Base-by-base conservation (phyloP, 1,140 invertebrate species). In the Ptiloglossa arizonensis region DNA sequence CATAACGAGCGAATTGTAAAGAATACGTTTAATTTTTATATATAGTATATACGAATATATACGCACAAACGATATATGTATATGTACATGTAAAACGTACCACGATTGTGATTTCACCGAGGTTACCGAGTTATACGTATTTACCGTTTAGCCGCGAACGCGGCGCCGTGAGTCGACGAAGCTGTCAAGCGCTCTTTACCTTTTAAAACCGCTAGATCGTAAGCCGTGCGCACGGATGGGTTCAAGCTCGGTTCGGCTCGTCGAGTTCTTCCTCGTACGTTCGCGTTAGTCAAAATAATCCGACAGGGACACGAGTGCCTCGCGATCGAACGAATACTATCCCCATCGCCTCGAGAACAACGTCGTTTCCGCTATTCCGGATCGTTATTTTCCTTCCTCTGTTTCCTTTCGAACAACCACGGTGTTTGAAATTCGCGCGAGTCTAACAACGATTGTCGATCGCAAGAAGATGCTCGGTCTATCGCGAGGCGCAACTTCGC, bases 41-140 rank as follows among this genome's bases (percentile, higher is more conserved):
- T 60, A 38, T 60, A 44, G 50, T 22, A 24, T 48, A 60, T 48
- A 71, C 54, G 60, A 9, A 64, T 27, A 64, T 32, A 74, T 64
- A 38, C 50, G 73, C 64, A 75, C 41, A 78, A 41, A 79, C 27
- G 54, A 17, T 81, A 85, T 85, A 85, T 78, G 63, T 80, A 85
- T 81, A 59, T 67, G 63, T 69, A 29, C 56, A 50, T 62, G 60
- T 56, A 78, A 85, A 86, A 78, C 59, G 50, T 81, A 84, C 79
- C 86, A 88, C 87, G 90, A 92, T 89, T 91, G 90, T 91, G 90
- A 91, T 92, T 91, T 91, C 85, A 90, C 88, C 87, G 89, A 91
- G 91, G 91, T 92, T 91, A 92, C 91, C 90, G 89, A 91, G 90
- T 90, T 89, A 88, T 89, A 89, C 87, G 87, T 90, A 85, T 80